Evolutionary conservation across 2,113 vertebrate genomes (phyloP).

Genomic region (Hyperopisus bebe): DNA sequence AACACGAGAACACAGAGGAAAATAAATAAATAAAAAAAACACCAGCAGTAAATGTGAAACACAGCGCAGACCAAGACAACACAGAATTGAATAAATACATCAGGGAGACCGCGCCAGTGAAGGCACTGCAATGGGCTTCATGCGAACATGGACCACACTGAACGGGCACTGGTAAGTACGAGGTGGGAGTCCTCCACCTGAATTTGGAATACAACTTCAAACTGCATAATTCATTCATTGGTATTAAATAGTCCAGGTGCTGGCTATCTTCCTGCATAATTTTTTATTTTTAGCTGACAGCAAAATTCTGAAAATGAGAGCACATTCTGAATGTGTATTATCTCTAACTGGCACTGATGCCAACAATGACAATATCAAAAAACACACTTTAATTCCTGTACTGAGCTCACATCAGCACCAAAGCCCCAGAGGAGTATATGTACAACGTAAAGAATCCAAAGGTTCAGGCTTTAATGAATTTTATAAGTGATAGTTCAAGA

Average conservation of each 20-base stretch:
- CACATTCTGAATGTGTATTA: background rate
- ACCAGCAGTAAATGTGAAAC: background rate
- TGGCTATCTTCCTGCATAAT: background rate
- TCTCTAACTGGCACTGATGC: background rate
- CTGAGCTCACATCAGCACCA: background rate
- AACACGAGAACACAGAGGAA: constrained; percentile 33
- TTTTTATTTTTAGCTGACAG: background rate
- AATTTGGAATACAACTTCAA: background rate
- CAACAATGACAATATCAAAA: background rate
- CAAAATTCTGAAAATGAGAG: background rate
- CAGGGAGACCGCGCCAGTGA: background rate
- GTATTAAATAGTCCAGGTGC: background rate
- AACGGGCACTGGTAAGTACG: constrained; percentile 21
- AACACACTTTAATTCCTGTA: background rate
- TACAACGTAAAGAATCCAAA: background rate
- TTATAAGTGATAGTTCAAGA: background rate
- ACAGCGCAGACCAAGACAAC: background rate
- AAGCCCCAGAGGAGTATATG: background rate
- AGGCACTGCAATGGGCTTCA: background rate
- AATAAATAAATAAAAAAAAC: constrained; percentile 6
- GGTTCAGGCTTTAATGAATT: background rate
- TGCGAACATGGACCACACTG: background rate
- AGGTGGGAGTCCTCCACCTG: background rate
- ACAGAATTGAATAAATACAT: background rate
- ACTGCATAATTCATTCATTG: background rate